Percentiles rank a stretch among this genome's conserved stretches.
These are phyloP conservation scores for Dendrolimus kikuchii DNA, from an alignment of 1,140 invertebrate species.

Conservation along the genomic window DNA sequence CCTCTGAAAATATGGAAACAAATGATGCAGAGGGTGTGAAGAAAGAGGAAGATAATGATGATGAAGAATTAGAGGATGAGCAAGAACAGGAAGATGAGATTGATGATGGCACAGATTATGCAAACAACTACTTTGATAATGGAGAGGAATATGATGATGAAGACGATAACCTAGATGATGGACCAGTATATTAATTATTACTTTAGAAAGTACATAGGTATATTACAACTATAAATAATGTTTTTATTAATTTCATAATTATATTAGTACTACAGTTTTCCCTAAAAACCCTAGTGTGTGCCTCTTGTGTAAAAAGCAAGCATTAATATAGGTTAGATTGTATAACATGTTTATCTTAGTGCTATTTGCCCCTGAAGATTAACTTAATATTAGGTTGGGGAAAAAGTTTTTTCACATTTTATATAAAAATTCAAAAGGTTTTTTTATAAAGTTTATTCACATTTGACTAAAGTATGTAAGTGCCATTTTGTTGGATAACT, in stretches of 20 bases:
- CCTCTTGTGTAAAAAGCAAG: no score
- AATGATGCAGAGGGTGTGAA: conserved; percentile 44
- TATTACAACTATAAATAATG: not conserved
- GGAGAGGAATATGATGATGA: conserved; percentile 90
- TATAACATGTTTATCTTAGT: no score
- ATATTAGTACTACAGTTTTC: not conserved
- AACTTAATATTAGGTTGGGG: no score
- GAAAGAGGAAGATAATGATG: conserved; percentile 49
- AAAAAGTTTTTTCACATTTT: no score
- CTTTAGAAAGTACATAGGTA: not conserved
- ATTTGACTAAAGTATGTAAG: no score
- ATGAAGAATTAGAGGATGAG: conserved; percentile 64
- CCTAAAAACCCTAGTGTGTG: no score
- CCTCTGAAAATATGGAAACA: conserved; percentile 25
- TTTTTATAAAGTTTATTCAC: no score
- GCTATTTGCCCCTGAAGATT: no score
- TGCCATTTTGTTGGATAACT: no score
- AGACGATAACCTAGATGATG: conserved; percentile 89
- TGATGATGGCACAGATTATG: conserved; percentile 76
- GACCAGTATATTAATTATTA: conserved; percentile 49
- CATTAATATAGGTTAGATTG: no score
- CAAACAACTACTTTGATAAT: conserved; percentile 90
- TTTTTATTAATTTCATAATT: not conserved
- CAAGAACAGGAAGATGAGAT: conserved; percentile 66
- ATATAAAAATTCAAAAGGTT: no score